A percentile compares a stretch with the other conserved stretches of the same genome.
These are phyloP conservation scores for Catagonus wagneri DNA, from an alignment of 2,113 vertebrate species.

Conservation along the genomic window DNA sequence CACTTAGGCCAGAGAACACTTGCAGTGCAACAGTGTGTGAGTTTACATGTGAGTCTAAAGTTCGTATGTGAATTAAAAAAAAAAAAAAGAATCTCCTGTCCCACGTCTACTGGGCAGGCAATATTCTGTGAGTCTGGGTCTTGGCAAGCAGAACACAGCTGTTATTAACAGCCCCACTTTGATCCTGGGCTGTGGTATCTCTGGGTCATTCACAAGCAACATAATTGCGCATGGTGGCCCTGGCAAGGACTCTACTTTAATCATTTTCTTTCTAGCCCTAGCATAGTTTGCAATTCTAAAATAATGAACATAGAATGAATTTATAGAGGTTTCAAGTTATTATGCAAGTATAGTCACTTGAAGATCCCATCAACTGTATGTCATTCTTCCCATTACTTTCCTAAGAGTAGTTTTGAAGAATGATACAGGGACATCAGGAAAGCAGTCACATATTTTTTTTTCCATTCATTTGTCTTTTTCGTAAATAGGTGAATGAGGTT, in stretches of 20 bases:
- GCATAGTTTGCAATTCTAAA: background rate
- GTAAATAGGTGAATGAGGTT: background rate
- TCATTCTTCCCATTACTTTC: background rate
- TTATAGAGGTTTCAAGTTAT: background rate
- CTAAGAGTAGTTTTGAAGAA: background rate
- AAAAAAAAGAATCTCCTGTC: background rate
- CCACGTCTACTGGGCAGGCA: accelerated
- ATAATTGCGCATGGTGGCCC: background rate
- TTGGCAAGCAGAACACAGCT: background rate
- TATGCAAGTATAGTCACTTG: background rate
- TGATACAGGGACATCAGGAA: background rate
- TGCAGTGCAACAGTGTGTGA: background rate
- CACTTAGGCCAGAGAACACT: background rate
- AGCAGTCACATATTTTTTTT: background rate
- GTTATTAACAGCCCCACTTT: accelerated
- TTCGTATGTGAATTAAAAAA: background rate
- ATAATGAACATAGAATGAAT: background rate
- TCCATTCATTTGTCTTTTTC: background rate
- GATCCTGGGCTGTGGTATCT: background rate
- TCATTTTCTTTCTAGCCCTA: background rate
- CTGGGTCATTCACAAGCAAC: background rate
- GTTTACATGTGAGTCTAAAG: background rate
- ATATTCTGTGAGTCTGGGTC: no score
- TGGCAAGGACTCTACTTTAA: background rate
- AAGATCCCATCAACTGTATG: background rate